These are phyloP conservation scores for Lophochroa leadbeateri DNA, from an alignment of 2,113 vertebrate genomes.

Conservation along the genomic window DNA sequence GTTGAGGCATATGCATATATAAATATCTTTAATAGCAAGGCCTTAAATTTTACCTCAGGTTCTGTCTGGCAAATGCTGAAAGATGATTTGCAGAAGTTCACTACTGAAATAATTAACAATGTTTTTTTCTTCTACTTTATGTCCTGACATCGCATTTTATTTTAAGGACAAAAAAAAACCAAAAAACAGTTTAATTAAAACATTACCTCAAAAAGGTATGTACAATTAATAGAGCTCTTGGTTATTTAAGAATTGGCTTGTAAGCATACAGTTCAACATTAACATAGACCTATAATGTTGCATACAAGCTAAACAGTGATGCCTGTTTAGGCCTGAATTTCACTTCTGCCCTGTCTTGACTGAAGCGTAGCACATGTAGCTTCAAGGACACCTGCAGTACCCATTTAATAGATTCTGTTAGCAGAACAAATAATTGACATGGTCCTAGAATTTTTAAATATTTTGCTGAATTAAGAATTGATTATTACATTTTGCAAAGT, in stretches of 20 bases:
- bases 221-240: background rate
- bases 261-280: background rate
- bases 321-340: background rate
- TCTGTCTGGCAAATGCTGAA: background rate
- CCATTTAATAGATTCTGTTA: background rate
- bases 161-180: background rate
- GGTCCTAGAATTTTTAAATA: background rate
- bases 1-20: background rate
- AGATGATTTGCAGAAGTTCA: background rate
- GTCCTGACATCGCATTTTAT: background rate
- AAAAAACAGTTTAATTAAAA: background rate
- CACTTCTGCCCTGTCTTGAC: background rate
- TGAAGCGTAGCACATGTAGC: rapidly evolving
- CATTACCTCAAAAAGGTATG: background rate
- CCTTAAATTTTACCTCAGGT: background rate
- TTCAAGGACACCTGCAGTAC: background rate
- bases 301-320: background rate
- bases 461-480: background rate
- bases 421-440: background rate
- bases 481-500: background rate
- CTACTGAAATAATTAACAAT: background rate
- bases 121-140: background rate
- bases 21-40: background rate
- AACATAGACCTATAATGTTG: background rate
- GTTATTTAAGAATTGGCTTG: background rate